Base-by-base conservation (phyloP, 2,113 vertebrate species). In the Nothoprocta pentlandii region DNA sequence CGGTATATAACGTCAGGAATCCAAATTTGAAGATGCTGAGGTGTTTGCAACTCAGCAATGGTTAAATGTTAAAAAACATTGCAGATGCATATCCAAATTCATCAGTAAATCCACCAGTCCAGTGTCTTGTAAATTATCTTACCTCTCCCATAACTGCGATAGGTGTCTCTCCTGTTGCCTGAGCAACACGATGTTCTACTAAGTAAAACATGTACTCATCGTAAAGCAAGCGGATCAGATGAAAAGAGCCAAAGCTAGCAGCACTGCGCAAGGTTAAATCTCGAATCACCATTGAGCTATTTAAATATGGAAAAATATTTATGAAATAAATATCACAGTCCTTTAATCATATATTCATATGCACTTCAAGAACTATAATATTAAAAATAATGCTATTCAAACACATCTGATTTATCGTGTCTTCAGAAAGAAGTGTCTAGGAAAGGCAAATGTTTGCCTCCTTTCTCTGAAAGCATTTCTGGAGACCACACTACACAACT, bases 151-250 rank as follows among this genome's bases (percentile, higher is more conserved):
- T 34, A 34, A 34, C 34, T 34, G 34, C 34, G 34, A 34, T 34
- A 34, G 34, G 98, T 90, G 98, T 98, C 87, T 98, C 98, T 97
- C 98, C 98, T 69, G 98, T 98, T 95, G 98, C 98, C 96, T 98
- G 98, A 95, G 98, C 98, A 97, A 98, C 98, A 82, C 98, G 98
- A 89, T 98, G 98, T 68, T 98, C 98, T 68, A 98, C 98, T 95
- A 98, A 97, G 97, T 98, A 98, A 97, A 98, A 98, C 98, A 98
- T 98, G 79, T 98, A 98, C 3, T 98, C 98, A 84, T 98, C 98
- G 0, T 98, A 98, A 90, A 98, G 98, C 78, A 98, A 97, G 96
- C 98, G 98, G 95, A 98, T 98, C 96, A 98, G 97, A 95, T 98
- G 98, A 94, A 98, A 98, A 94, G 98, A 98, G 90, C 98, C 98